Base-by-base conservation (phyloP, 2,888 invertebrate genomes). In the Melanotus villosus region DNA sequence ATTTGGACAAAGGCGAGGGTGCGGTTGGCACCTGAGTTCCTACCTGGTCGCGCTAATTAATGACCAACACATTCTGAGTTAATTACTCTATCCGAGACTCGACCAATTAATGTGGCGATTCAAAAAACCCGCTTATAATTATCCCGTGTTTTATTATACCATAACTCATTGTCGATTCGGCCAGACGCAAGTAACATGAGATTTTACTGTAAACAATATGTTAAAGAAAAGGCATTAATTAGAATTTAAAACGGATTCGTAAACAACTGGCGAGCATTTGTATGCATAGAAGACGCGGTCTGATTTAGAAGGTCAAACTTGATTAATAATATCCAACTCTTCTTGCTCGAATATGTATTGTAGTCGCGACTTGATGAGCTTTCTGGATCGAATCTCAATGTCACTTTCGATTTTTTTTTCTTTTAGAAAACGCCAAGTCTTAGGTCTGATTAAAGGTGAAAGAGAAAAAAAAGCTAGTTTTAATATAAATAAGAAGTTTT, bases 91-190 rank as follows among this genome's bases (percentile, higher is more conserved):
- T 80, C 79, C 75, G 75, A 77, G 79, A 78, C 76, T 76, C 79
- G 80, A 76, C 81, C 82, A 83, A 83, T 83, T 83, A 83, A 83
- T 80, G 81, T 78, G 71, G 71, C 79, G 80, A 82, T 82, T 80
- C 81, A 79, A 78, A 77, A 78, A 79, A 76, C 78, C 79, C 77
- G 79, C 77, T 80, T 80, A 79, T 82, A 82, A 82, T 82, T 82
- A 82, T 81, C 78, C 77, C 78, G 77, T 79, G 80, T 82, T 82
- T 81, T 81, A 80, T 82, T 81, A 79, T 62, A 57, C 65, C 59
- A 65, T 68, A 68, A 68, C 80, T 79, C 77, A 76, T 76, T 79
- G 77, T 78, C 78, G 77, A 57, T 60, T 62, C 68, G 76, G 76
- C 73, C 75, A 72, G 70, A 68, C 74, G 71, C 71, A 77, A 77